These are phyloP conservation scores for Pseudorasbora parva DNA, from an alignment of 2,113 vertebrate species.

Conservation along the genomic window DNA sequence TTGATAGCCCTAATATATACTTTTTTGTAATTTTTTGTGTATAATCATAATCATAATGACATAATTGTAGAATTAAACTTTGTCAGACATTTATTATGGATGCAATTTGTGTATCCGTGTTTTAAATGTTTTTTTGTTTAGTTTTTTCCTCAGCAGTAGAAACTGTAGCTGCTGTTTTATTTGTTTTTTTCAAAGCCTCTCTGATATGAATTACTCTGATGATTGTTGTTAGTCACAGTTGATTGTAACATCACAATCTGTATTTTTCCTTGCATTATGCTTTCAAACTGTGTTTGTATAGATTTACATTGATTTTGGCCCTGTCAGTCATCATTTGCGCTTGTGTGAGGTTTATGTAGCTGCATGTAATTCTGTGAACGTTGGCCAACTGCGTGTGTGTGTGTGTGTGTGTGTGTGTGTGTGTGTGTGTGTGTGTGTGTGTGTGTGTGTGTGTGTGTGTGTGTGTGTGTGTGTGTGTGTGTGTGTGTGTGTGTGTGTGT, in stretches of 20 bases:
- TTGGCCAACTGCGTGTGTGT: neutral
- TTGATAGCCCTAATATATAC: too few species aligned
- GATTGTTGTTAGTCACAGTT: neutral
- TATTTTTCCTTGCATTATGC: neutral
- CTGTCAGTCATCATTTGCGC: neutral
- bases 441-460: too few species aligned
- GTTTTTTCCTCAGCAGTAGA: neutral
- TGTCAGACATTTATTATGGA: too few species aligned
- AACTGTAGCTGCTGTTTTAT: neutral
- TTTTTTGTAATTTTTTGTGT: too few species aligned
- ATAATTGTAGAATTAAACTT: too few species aligned
- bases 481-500: too few species aligned
- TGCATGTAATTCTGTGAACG: neutral
- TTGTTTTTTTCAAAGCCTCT: neutral
- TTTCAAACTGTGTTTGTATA: neutral
- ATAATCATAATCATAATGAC: neutral
- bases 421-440: too few species aligned
- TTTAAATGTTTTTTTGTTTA: too few species aligned
- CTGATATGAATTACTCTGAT: constrained; percentile 4
- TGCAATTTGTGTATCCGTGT: too few species aligned
- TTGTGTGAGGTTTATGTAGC: constrained; percentile 2
- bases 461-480: too few species aligned
- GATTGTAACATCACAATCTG: neutral
- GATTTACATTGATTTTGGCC: constrained; percentile 18
- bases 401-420: too few species aligned